phyloP scores from a whole-genome alignment of 2,797 vertebrate genomes.

The Gymnothorax reevesii region DNA sequence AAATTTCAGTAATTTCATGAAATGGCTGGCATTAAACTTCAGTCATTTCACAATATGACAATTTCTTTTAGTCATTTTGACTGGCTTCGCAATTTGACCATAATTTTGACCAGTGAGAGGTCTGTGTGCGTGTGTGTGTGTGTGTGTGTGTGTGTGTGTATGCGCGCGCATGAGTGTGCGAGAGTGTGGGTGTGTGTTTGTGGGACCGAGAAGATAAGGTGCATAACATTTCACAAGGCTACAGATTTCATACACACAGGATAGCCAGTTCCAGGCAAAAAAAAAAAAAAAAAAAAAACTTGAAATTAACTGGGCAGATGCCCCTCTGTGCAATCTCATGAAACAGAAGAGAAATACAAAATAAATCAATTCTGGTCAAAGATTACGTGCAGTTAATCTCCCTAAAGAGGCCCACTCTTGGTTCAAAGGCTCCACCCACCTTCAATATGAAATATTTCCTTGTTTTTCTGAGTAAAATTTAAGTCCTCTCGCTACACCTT shows the following conservation, averaged over 20 bases:
- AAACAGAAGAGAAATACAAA: background rate
- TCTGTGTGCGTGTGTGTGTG: conserved; percentile 55
- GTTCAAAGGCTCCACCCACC: background rate
- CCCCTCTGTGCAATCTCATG: background rate
- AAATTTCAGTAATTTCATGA: too few relatives aligned
- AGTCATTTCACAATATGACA: too few relatives aligned
- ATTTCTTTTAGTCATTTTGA: too few relatives aligned
- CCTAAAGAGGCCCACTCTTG: background rate
- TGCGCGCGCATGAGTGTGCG: conserved; percentile 34
- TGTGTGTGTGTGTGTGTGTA: too few relatives aligned
- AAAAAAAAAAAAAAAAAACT: background rate
- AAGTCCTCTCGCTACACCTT: conserved; percentile 42
- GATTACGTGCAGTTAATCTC: background rate
- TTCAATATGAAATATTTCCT: conserved; percentile 52
- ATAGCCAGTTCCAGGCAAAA: background rate
- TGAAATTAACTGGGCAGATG: background rate
- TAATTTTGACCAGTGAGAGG: too few relatives aligned
- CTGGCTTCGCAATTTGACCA: too few relatives aligned
- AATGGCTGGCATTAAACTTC: too few relatives aligned
- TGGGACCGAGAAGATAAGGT: background rate
- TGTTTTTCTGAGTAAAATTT: conserved; percentile 38
- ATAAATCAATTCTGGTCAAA: background rate
- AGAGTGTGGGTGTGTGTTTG: too few relatives aligned
- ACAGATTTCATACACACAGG: background rate
- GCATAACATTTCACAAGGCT: background rate